Conservation (phyloP, 2,113 vertebrate species). For the Ptyas mucosa region DNA sequence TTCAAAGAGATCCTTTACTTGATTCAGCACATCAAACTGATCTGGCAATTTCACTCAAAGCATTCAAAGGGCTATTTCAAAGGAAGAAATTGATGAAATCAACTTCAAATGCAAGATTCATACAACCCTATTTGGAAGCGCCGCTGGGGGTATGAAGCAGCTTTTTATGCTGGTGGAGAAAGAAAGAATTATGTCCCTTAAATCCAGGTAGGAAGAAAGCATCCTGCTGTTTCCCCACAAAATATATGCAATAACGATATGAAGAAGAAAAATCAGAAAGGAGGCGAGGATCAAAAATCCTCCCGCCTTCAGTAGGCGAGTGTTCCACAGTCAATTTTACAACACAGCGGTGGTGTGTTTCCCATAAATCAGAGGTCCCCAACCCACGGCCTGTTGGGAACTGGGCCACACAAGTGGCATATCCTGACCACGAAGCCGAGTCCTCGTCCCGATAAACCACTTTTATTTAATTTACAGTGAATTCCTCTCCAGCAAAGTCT, state of each 20-base stretch:
- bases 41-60: background rate
- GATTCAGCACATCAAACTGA: background rate
- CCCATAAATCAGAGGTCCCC: background rate
- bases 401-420: background rate
- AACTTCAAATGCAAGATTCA: background rate
- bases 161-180: background rate
- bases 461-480: no score
- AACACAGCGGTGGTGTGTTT: background rate
- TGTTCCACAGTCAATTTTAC: background rate
- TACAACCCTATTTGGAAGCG: background rate
- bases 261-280: background rate
- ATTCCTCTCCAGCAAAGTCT: no score
- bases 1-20: background rate
- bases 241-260: background rate
- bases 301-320: background rate
- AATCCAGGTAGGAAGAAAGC: background rate
- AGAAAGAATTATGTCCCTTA: background rate
- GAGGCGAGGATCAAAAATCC: background rate
- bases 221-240: background rate
- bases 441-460: no score
- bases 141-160: background rate
- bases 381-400: background rate
- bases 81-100: background rate
- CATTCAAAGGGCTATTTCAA: background rate
- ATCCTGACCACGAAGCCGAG: no score